Percentiles rank a stretch among this genome's conserved stretches.
Evolutionary conservation across 2,797 vertebrate species (phyloP).

Genomic region (Cyprinodon diabolis): DNA sequence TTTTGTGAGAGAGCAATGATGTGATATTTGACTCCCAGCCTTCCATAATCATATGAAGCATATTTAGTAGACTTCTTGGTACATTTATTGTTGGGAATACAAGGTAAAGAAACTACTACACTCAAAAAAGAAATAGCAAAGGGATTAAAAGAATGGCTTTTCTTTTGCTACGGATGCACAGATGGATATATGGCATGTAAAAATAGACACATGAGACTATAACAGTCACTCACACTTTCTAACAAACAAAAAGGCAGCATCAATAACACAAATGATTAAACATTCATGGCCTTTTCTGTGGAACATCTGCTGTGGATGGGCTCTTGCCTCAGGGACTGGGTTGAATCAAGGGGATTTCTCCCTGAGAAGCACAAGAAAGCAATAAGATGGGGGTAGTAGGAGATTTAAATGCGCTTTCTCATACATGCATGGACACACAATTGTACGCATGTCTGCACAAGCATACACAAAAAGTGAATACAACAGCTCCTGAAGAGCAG

Average conservation of each 20-base stretch:
- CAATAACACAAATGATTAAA: constrained; percentile 91
- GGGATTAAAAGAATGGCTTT: constrained; percentile 32
- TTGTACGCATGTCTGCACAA: constrained; percentile 30
- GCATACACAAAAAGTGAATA: constrained; percentile 45
- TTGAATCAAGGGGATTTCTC: constrained; percentile 83
- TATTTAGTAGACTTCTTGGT: constrained; percentile 61
- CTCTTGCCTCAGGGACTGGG: constrained; percentile 80
- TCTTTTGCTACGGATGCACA: constrained; percentile 30
- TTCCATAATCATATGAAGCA: constrained; percentile 45
- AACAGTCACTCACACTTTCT: constrained; percentile 74
- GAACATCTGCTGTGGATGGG: constrained; percentile 84
- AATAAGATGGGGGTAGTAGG: constrained; percentile 80
- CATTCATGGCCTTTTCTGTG: constrained; percentile 86
- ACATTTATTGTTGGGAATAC: constrained; percentile 42
- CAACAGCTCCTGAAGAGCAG: constrained; percentile 19
- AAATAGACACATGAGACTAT: constrained; percentile 66
- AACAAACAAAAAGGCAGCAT: constrained; percentile 84
- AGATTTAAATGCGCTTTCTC: constrained; percentile 64
- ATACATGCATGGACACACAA: constrained; percentile 23
- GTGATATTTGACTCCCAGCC: constrained; percentile 59
- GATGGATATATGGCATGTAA: constrained; percentile 54
- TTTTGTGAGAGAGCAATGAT: constrained; percentile 43
- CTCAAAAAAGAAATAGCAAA: not conserved
- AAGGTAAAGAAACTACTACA: constrained; percentile 27
- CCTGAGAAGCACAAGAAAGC: constrained; percentile 80